These are phyloP conservation scores for Esperia sulphurella DNA, from an alignment of 2,888 invertebrate genomes.

Conservation along the genomic window DNA sequence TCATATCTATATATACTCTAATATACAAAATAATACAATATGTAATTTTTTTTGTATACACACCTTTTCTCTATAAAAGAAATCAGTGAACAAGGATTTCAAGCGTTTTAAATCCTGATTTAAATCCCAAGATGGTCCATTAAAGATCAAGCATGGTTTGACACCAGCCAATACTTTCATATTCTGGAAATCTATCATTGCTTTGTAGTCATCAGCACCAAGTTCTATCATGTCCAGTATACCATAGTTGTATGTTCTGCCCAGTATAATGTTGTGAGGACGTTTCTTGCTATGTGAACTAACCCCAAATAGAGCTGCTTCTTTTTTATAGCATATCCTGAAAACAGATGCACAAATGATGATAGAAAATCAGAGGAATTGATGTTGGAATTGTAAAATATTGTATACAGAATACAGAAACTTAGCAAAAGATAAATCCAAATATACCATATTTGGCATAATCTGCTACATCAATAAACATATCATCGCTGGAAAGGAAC, in stretches of 20 bases:
- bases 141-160: constrained; percentile 95
- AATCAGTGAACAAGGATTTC: constrained; percentile 93
- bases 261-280: constrained; percentile 93
- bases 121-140: constrained; percentile 94
- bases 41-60: not conserved
- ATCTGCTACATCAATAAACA: too few species aligned
- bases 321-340: constrained; percentile 87
- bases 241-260: constrained; percentile 93
- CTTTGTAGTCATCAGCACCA: constrained; percentile 90
- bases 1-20: too few species aligned
- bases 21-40: not conserved
- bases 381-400: too few species aligned
- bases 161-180: constrained; percentile 88
- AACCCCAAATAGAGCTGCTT: constrained; percentile 93
- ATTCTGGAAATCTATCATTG: constrained; percentile 88
- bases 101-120: constrained; percentile 89
- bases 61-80: constrained; percentile 91
- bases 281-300: constrained; percentile 96
- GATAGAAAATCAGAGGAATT: too few species aligned
- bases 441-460: too few species aligned
- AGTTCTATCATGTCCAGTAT: constrained; percentile 98
- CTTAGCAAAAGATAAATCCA: too few species aligned
- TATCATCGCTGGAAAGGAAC: too few species aligned
- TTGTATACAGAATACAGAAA: too few species aligned
- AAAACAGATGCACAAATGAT: constrained; percentile 11